Conservation (phyloP, 30 jellyfish, hydroid and myxozoan species). For the Clytia hemisphaerica region DNA sequence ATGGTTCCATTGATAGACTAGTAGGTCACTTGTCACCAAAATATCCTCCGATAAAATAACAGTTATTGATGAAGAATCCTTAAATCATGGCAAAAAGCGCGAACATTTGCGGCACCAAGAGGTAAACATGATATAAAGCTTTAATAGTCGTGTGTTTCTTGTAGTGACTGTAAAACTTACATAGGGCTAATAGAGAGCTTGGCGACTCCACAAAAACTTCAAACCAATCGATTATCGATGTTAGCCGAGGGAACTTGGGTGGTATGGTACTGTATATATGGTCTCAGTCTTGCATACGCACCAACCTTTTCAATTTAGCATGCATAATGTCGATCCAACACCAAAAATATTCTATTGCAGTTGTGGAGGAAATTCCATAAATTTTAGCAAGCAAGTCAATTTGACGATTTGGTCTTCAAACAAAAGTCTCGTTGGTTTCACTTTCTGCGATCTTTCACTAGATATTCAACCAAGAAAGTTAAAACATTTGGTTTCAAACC, state of each 20-base stretch:
- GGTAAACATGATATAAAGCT: conserved; percentile 34
- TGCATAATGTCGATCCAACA: conserved; percentile 17
- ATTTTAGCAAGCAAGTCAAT: conserved; percentile 8
- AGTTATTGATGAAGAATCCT: too few species aligned
- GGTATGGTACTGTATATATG: conserved; percentile 14
- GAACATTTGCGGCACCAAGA: conserved; percentile 43
- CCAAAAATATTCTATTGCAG: conserved; percentile 19
- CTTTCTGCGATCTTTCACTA: neutral
- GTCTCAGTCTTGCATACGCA: conserved; percentile 41
- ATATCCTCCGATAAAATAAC: too few species aligned
- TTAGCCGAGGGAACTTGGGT: conserved; percentile 43
- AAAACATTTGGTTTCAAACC: neutral
- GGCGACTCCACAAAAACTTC: conserved; percentile 58
- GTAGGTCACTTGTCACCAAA: too few species aligned
- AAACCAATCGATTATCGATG: conserved; percentile 50
- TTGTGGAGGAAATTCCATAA: neutral
- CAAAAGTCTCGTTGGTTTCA: neutral
- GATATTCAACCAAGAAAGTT: neutral
- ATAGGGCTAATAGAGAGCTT: conserved; percentile 29
- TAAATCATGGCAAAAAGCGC: too few species aligned
- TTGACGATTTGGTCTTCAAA: conserved; percentile 4
- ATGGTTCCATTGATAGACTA: too few species aligned
- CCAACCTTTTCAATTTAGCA: conserved; percentile 21
- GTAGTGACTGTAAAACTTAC: conserved; percentile 28
- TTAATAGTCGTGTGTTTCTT: conserved; percentile 43